phyloP scores from a whole-genome alignment of 2,113 vertebrate genomes.

The Gavia stellata region DNA sequence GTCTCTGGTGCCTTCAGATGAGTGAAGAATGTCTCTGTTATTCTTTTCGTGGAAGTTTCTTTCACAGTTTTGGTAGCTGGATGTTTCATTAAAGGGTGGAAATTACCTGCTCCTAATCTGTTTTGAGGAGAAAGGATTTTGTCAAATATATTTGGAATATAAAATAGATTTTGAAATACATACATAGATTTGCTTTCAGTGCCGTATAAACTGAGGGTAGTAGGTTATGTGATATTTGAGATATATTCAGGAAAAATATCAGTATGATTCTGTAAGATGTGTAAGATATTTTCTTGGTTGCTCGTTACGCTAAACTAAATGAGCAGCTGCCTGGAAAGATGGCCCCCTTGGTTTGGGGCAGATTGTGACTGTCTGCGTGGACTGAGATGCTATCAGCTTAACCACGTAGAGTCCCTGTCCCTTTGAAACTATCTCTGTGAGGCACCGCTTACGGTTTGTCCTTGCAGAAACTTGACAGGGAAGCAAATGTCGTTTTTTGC shows the following conservation, averaged over 20 bases:
- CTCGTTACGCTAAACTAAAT: not conserved
- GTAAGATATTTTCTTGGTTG: not conserved
- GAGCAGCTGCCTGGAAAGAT: not conserved
- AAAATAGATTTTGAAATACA: not conserved
- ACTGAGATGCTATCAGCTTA: not conserved
- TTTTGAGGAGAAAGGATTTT: not conserved
- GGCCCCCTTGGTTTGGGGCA: not conserved
- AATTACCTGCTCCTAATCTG: not conserved
- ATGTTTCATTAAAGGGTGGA: not conserved
- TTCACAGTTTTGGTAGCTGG: not conserved
- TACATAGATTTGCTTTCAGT: not conserved
- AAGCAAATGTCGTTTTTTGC: not conserved
- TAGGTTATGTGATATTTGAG: not conserved
- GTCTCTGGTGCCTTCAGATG: not conserved
- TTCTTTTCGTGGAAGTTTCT: not conserved
- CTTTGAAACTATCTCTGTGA: not conserved
- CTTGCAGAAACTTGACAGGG: not conserved
- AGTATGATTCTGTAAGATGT: not conserved
- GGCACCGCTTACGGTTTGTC: not conserved
- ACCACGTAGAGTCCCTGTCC: accelerated
- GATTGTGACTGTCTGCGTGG: not conserved
- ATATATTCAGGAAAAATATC: not conserved
- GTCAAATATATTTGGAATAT: not conserved
- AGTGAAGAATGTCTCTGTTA: not conserved
- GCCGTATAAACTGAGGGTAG: not conserved